Conservation (phyloP, 2,797 vertebrate genomes). For the Cuculus canorus region DNA sequence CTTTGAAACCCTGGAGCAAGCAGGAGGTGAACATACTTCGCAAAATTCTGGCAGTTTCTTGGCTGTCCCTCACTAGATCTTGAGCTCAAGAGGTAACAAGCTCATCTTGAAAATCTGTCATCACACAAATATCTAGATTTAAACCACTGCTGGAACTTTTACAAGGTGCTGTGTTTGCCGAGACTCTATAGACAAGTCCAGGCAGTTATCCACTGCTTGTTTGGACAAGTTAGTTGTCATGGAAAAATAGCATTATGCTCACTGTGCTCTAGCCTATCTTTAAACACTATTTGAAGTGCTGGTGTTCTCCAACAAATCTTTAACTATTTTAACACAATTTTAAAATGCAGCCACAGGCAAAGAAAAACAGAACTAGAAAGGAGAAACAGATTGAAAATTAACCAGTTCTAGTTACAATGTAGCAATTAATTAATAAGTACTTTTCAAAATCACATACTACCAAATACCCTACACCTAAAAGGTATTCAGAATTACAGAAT, state of each 20-base stretch:
- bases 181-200: conserved; percentile 38
- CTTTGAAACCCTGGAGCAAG: not conserved
- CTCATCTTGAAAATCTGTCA: not conserved
- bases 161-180: not conserved
- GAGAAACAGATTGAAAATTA: not conserved
- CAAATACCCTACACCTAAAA: not conserved
- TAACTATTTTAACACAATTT: not conserved
- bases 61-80: not conserved
- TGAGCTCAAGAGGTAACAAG: conserved; percentile 7
- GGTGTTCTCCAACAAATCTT: not conserved
- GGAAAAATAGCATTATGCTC: conserved; percentile 3
- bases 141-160: conserved; percentile 33
- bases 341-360: not conserved
- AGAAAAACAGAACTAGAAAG: not conserved
- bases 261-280: not conserved
- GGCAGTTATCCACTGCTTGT: conserved; percentile 44
- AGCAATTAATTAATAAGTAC: not conserved
- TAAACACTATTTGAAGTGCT: not conserved
- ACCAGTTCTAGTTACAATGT: not conserved
- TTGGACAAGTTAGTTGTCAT: conserved; percentile 62
- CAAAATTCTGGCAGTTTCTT: not conserved
- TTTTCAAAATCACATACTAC: not conserved
- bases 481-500: not conserved
- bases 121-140: not conserved
- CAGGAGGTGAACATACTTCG: not conserved